phyloP scores from a whole-genome alignment of 1,140 invertebrate species.

The Lysiphlebus fabarum region DNA sequence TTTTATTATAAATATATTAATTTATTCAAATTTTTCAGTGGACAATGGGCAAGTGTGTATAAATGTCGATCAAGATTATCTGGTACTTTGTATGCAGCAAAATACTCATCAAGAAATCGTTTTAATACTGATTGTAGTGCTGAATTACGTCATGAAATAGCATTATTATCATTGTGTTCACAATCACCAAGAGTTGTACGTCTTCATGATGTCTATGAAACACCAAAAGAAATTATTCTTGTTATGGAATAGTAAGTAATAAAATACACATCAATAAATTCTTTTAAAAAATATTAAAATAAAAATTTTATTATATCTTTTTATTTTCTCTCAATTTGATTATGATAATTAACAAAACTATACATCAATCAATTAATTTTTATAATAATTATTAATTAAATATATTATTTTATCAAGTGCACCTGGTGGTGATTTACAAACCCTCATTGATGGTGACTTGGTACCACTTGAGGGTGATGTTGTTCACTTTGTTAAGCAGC shows the following conservation, averaged over 20 bases:
- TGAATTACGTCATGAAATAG: slow-evolving; percentile 67
- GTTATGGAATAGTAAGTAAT: slow-evolving; percentile 73
- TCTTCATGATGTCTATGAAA: slow-evolving; percentile 71
- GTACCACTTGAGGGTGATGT: slow-evolving; percentile 69
- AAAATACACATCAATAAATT: too few relatives aligned
- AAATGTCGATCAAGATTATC: slow-evolving; percentile 62
- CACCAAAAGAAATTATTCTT: slow-evolving; percentile 66
- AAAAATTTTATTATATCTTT: slow-evolving; percentile 13
- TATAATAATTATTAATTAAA: too few relatives aligned
- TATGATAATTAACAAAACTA: not conserved
- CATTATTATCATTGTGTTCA: slow-evolving; percentile 64
- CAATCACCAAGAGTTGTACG: slow-evolving; percentile 65
- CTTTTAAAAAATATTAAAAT: too few relatives aligned
- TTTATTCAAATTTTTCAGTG: slow-evolving; percentile 54
- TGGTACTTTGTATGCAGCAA: slow-evolving; percentile 68
- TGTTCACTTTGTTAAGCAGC: slow-evolving; percentile 66
- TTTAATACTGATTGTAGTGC: slow-evolving; percentile 63
- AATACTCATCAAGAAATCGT: slow-evolving; percentile 68
- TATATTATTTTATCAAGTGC: slow-evolving; percentile 54
- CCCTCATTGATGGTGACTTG: slow-evolving; percentile 72
- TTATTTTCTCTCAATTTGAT: too few relatives aligned
- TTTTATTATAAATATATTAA: slow-evolving; percentile 14
- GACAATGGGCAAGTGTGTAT: slow-evolving; percentile 75
- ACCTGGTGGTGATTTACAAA: slow-evolving; percentile 73
- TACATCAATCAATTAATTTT: too few relatives aligned